Percentiles rank a stretch among this genome's conserved stretches.
Evolutionary conservation across 1,140 invertebrate species (phyloP).

Genomic region (Pemphigus obesinymphae): DNA sequence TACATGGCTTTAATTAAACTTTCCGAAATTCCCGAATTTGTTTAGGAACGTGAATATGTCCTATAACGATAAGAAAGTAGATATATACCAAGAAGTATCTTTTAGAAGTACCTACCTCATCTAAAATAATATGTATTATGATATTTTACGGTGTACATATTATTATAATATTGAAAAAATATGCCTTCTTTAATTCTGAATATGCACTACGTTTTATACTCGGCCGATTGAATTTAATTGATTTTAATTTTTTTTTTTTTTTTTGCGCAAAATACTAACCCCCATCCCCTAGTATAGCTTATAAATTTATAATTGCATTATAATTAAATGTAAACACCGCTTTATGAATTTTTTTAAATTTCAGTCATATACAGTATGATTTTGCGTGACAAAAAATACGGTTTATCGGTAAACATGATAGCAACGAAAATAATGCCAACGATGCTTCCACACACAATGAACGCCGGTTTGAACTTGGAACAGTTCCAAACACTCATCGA

Average conservation of each 20-base stretch:
- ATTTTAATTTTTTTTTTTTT: not conserved
- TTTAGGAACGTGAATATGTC: too few species aligned
- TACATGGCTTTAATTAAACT: too few species aligned
- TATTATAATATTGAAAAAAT: too few species aligned
- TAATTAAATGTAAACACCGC: too few species aligned
- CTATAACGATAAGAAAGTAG: too few species aligned
- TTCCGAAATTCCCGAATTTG: too few species aligned
- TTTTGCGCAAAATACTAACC: not conserved
- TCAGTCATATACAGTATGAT: constrained; percentile 89
- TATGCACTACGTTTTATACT: not conserved
- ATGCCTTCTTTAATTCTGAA: too few species aligned
- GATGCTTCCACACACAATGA: constrained; percentile 86
- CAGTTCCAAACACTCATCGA: constrained; percentile 82
- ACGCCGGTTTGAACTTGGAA: constrained; percentile 81
- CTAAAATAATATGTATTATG: not conserved
- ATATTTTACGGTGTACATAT: not conserved
- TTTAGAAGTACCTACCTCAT: too few species aligned
- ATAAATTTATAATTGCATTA: not conserved
- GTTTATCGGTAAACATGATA: constrained; percentile 84
- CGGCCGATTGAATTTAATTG: not conserved
- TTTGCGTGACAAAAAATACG: constrained; percentile 87
- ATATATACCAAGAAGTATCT: too few species aligned
- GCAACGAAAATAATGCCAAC: constrained; percentile 90
- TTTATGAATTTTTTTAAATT: constrained; percentile 45
- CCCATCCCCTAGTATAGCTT: not conserved